phyloP scores from a whole-genome alignment of 2,797 vertebrate species.

The Gymnocypris eckloni region DNA sequence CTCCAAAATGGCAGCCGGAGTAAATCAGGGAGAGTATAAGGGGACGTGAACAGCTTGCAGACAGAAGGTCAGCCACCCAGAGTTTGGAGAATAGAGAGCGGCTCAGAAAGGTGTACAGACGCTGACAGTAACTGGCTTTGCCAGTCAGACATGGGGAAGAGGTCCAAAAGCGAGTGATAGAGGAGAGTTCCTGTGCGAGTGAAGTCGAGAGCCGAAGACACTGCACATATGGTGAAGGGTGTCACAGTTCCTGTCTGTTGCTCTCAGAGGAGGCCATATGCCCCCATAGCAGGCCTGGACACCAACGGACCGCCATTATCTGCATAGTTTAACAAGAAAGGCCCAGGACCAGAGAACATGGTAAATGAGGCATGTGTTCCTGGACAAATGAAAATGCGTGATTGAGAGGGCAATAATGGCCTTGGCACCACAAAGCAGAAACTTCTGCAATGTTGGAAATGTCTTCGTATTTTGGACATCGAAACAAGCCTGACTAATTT shows the following conservation, averaged over 20 bases:
- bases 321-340: constrained; percentile 69
- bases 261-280: constrained; percentile 48
- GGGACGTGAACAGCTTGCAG: constrained; percentile 47
- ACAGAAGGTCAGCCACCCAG: constrained; percentile 48
- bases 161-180: constrained; percentile 41
- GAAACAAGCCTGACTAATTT: background rate
- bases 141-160: constrained; percentile 24
- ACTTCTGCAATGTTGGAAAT: constrained; percentile 14
- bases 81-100: constrained; percentile 15
- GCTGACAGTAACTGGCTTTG: constrained; percentile 37
- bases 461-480: background rate
- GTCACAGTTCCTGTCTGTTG: constrained; percentile 47
- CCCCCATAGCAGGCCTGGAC: constrained; percentile 59
- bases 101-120: constrained; percentile 34
- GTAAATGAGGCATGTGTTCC: constrained; percentile 68
- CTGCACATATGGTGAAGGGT: constrained; percentile 56
- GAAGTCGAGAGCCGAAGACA: constrained; percentile 8
- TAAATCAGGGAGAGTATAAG: constrained; percentile 25
- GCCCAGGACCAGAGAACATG: constrained; percentile 49
- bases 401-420: constrained; percentile 42
- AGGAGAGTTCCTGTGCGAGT: constrained; percentile 40
- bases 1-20: constrained; percentile 34
- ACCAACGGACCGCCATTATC: constrained; percentile 63
- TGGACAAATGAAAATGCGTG: constrained; percentile 61
- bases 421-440: constrained; percentile 27